Evolutionary conservation across 2,888 invertebrate genomes (phyloP), one percentile per base, ranked within the genome.

Genomic region (Psylliodes chrysocephalus): DNA sequence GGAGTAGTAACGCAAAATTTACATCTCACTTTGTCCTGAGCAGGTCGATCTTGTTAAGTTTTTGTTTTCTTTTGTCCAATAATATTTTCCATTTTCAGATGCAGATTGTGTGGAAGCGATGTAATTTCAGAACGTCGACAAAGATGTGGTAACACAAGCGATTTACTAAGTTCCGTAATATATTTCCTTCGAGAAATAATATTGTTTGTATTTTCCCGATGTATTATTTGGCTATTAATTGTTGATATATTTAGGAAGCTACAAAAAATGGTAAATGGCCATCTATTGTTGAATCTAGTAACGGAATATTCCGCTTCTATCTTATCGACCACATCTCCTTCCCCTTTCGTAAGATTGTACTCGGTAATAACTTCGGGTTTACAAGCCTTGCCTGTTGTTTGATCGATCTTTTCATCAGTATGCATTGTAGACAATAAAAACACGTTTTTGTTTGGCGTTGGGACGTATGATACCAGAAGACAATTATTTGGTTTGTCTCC

Each of bases 341-440:
- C 44, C n/a, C 53, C 35, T 38, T 35, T 35, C 12, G 53, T 53
- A 6, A 19, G 17, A 53, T 53, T 53, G 19, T 53, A 53, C 17
- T 2, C 33, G 14, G 35, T 53, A 3, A 53, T 53, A 1, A 53
- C 35, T 53, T 53, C 53, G 14, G 35, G 53, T 35, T 53, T 53
- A 14, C 0, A 30, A 15, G 33, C 35, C 6, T 30, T 19, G 18
- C 35, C 53, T 15, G 53, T 53, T 19, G 15, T 35, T 53, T 8
- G 18, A 38, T 44, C 44, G 19, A 44, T 44, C 44, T 8, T 19
- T 18, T 44, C 35, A 33, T 33, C 33, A 53, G 33, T 38, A 35
- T 53, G 30, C 35, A 30, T 7, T 53, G 44, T 44, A 7, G 44
- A 44, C 19, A 44, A 12, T 12, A 44, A 44, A 18, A 17, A 44